Evolutionary conservation across 2,797 vertebrate genomes (phyloP).

Genomic region (Rhynchonycteris naso): DNA sequence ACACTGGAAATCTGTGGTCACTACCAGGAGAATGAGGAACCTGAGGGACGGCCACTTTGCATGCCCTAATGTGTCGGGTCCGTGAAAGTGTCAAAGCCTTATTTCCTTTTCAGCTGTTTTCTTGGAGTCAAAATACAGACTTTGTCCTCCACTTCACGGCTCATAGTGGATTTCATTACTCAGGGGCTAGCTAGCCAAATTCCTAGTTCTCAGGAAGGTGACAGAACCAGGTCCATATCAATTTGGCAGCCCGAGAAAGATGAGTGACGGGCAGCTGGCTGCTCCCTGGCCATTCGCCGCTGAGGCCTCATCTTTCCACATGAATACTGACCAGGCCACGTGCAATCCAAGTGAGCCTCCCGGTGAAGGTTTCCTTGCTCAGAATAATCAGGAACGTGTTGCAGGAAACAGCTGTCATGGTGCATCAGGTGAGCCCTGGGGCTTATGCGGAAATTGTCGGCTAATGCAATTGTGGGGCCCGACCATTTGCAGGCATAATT

Average conservation of each 20-base stretch:
- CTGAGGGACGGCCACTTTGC: background rate
- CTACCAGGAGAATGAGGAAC: background rate
- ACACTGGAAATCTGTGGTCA: background rate
- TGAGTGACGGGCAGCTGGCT: background rate
- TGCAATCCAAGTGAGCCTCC: background rate
- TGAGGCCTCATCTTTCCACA: slow-evolving; percentile 20
- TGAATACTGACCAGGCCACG: background rate
- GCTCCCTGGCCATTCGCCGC: background rate
- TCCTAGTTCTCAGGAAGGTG: background rate
- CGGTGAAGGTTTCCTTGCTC: slow-evolving; percentile 28
- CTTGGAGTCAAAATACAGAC: background rate
- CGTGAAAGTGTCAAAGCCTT: background rate
- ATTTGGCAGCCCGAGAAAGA: background rate
- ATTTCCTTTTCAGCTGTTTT: slow-evolving; percentile 42
- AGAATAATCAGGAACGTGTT: slow-evolving; percentile 58
- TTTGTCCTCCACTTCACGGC: background rate
- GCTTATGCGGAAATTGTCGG: slow-evolving; percentile 69
- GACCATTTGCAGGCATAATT: slow-evolving; percentile 65
- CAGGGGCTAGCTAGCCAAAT: background rate
- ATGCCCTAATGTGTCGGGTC: background rate
- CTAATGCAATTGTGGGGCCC: slow-evolving; percentile 70
- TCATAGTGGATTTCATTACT: background rate
- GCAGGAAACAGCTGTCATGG: slow-evolving; percentile 52
- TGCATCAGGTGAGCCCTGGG: slow-evolving; percentile 61
- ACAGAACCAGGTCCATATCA: background rate